phyloP scores from a whole-genome alignment of 2,888 invertebrate genomes.

The Graphium colonna region DNA sequence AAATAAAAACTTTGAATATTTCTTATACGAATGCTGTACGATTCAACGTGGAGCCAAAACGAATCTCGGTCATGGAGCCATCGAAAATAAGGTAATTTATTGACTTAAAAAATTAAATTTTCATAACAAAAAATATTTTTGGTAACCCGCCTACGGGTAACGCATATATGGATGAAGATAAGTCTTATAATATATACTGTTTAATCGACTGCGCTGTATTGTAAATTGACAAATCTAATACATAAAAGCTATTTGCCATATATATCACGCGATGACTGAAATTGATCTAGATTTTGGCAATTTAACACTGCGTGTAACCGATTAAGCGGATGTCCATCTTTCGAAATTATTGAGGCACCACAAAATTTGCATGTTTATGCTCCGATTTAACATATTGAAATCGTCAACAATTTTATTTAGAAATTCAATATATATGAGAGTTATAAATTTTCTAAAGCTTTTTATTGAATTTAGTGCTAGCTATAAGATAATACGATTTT shows the following conservation, averaged over 20 bases:
- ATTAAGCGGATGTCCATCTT: constrained; percentile 16
- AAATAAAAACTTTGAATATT: too few species aligned
- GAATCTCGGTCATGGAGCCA: background rate
- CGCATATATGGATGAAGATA: background rate
- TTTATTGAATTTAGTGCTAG: too few species aligned
- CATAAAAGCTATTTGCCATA: constrained; percentile 20
- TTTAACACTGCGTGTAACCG: constrained; percentile 16
- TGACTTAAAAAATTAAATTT: background rate
- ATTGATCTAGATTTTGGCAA: constrained; percentile 16
- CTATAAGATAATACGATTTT: too few species aligned
- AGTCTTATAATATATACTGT: constrained; percentile 1
- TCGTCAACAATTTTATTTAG: constrained; percentile 27
- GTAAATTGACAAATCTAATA: constrained; percentile 7
- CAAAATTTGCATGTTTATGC: constrained; percentile 36
- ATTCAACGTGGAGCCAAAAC: background rate
- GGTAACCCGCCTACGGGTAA: background rate
- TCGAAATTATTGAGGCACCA: constrained; percentile 31
- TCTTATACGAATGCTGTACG: background rate
- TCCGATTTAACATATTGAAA: constrained; percentile 33
- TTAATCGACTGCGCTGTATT: background rate
- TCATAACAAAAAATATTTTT: background rate
- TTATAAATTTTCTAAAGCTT: background rate
- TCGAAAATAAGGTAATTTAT: background rate
- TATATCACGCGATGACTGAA: constrained; percentile 8
- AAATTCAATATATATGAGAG: background rate